Evolutionary conservation across 2,113 vertebrate species (phyloP).

Genomic region (Ciconia stormi): DNA sequence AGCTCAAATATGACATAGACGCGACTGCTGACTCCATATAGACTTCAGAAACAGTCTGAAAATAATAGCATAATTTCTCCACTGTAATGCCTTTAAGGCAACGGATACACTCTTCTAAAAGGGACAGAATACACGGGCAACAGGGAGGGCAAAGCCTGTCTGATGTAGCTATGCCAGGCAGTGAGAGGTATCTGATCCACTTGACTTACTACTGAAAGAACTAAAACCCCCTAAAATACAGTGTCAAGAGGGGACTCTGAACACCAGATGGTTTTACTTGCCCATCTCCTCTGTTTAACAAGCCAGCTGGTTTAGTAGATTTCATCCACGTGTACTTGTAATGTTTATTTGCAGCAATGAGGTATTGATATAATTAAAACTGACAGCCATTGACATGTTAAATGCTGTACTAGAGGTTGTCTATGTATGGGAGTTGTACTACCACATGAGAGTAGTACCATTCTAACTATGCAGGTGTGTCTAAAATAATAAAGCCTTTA

Average conservation of each 20-base stretch:
- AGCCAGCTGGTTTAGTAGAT: neutral
- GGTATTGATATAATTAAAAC: neutral
- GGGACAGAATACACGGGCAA: neutral
- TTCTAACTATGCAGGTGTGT: neutral
- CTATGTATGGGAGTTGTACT: neutral
- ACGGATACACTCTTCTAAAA: neutral
- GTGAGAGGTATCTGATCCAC: neutral
- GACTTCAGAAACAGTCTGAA: neutral
- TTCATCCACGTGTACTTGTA: neutral
- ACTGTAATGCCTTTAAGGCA: neutral
- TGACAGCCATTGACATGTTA: neutral
- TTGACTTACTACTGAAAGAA: neutral
- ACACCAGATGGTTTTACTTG: neutral
- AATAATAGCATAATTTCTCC: neutral
- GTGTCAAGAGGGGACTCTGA: neutral
- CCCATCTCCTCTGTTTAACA: neutral
- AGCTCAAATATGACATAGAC: neutral
- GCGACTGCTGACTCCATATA: neutral
- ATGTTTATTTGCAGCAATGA: neutral
- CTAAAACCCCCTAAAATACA: neutral
- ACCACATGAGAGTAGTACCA: neutral
- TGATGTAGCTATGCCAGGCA: neutral
- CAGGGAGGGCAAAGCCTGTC: neutral
- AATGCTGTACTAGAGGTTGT: neutral
- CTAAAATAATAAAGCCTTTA: neutral